Base-by-base conservation (phyloP, 1,140 invertebrate genomes). In the Heliconius nattereri region DNA sequence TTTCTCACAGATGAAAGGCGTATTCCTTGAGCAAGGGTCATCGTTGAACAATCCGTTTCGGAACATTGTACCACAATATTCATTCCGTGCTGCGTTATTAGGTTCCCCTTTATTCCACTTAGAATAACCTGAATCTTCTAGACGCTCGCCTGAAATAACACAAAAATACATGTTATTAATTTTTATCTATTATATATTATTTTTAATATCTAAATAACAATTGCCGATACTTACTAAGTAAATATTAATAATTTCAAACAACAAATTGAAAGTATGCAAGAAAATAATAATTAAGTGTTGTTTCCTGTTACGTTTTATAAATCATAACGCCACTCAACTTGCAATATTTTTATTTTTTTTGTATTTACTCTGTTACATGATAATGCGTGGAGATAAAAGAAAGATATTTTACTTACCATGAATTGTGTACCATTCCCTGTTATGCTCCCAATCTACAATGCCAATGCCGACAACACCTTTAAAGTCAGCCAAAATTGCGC, bases 381-480 rank as follows among this genome's bases (percentile, higher is more conserved):
- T n/a, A 60, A 60, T 23, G n/a, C 8, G 9, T 23, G n/a, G 1
- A n/a, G 54, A 9, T 60, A 60, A 60, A 60, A 52, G 6, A n/a
- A 57, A 60, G 8, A n/a, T n/a, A 60, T 23, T n/a, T 23, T 5
- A 32, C 29, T 71, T 26, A 71, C 70, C 70, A 6, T 71, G 70
- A 32, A 71, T 71, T 13, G 70, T 71, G 19, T 71, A 71, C 70
- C 70, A 71, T 71, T 71, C 70, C 23, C 70, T 29, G 32, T 71
- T 35, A 7, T 32, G 70, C 23, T 71, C 26, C 70, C 70, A 71
- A 35, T 71, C 70, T 35, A 71, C 13, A 29, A 35, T 71, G 8
- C 70, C 70, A 71, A 71, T 3, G 29, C 70, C 26, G 32, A 9
- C 19, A 26, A 71, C 26, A 26, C 2, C 1, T n/a, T 5, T 26